A percentile compares a stretch with the other conserved stretches of the same genome.
Conservation (phyloP, 2,113 vertebrate genomes). For the Pyrgilauda ruficollis region DNA sequence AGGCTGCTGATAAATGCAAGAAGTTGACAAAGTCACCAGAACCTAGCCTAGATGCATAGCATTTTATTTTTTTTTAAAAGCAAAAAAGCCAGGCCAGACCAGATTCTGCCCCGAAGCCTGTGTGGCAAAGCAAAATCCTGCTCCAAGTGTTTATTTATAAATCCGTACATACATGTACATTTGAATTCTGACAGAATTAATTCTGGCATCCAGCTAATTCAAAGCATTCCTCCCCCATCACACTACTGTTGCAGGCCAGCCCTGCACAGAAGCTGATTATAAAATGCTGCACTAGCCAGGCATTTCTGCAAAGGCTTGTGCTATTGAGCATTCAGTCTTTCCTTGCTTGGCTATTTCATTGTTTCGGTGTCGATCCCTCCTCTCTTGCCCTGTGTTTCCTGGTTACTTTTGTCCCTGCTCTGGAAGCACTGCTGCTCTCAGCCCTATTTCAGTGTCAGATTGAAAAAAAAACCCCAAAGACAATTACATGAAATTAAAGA, state of each 20-base stretch:
- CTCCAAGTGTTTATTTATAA: slow-evolving; percentile 60
- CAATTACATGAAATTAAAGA: slow-evolving; percentile 29
- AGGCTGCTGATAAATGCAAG: neutral
- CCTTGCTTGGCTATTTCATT: slow-evolving; percentile 69
- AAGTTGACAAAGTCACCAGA: slow-evolving; percentile 37
- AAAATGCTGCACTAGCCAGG: slow-evolving; percentile 58
- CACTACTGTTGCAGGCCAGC: slow-evolving; percentile 55
- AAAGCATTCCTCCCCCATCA: slow-evolving; percentile 66
- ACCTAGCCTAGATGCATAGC: neutral
- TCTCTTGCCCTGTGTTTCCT: slow-evolving; percentile 67
- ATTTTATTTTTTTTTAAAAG: neutral
- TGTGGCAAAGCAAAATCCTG: slow-evolving; percentile 21
- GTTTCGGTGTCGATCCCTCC: slow-evolving; percentile 64
- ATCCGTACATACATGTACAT: slow-evolving; percentile 48
- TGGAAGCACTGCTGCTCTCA: slow-evolving; percentile 58
- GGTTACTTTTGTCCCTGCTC: slow-evolving; percentile 68
- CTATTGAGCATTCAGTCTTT: slow-evolving; percentile 69
- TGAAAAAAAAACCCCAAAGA: neutral
- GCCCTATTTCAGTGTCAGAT: slow-evolving; percentile 40
- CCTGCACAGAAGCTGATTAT: slow-evolving; percentile 65
- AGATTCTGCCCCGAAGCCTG: neutral
- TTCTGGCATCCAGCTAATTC: slow-evolving; percentile 63
- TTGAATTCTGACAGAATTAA: slow-evolving; percentile 66
- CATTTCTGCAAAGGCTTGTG: slow-evolving; percentile 69
- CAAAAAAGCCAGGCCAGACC: neutral